A percentile compares a stretch with the other conserved stretches of the same genome.
Conservation (phyloP, 2,888 invertebrate species). For the Chalcis sispes region DNA sequence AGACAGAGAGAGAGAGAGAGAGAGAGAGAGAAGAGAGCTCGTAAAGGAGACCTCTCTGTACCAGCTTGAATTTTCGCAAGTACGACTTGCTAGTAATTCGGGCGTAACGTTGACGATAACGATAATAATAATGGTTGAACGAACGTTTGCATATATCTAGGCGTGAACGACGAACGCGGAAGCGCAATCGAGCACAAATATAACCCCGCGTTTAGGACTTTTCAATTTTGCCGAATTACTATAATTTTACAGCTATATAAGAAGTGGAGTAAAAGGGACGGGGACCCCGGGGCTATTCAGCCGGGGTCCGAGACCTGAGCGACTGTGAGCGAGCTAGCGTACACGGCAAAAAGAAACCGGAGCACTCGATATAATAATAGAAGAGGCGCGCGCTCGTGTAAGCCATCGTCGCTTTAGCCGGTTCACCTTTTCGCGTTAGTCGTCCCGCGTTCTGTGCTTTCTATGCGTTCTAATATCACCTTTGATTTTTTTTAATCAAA, state of each 20-base stretch:
- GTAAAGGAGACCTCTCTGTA: slow-evolving; percentile 1
- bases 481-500: too few relatives aligned
- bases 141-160: too few relatives aligned
- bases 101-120: neutral
- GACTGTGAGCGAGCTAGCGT: too few relatives aligned
- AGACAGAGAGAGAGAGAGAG: slow-evolving; percentile 21
- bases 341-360: slow-evolving; percentile 48
- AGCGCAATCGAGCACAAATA: slow-evolving; percentile 2
- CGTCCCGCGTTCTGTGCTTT: neutral
- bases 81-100: slow-evolving; percentile 5
- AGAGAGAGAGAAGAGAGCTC: neutral
- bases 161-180: too few relatives aligned
- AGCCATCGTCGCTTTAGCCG: neutral
- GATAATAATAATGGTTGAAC: slow-evolving; percentile 14
- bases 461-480: too few relatives aligned
- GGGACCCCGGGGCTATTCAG: neutral
- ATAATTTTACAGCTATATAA: too few relatives aligned
- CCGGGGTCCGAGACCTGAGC: too few relatives aligned
- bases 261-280: neutral
- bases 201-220: too few relatives aligned
- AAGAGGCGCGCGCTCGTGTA: slow-evolving; percentile 5
- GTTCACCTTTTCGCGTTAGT: neutral
- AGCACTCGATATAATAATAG: slow-evolving; percentile 54
- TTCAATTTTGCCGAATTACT: too few relatives aligned
- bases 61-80: too few relatives aligned